Evolutionary conservation across 2,113 vertebrate species (phyloP).

Genomic region (Acrocephalus kingi): DNA sequence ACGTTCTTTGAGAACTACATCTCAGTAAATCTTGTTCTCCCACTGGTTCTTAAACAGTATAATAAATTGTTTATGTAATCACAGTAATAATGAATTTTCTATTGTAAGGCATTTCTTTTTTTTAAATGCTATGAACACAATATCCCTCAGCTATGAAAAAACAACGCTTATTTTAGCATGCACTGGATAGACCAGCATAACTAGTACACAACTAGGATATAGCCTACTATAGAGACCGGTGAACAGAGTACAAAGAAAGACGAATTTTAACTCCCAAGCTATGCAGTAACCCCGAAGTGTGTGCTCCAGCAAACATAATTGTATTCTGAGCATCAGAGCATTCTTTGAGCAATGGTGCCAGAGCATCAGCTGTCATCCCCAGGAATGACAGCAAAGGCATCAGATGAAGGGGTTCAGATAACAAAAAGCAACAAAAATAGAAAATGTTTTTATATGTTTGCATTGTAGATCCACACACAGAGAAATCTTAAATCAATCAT

Average conservation of each 20-base stretch:
- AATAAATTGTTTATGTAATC: not conserved
- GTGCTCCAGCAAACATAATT: not conserved
- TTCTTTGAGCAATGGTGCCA: not conserved
- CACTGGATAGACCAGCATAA: not conserved
- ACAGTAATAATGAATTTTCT: not conserved
- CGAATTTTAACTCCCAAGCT: not conserved
- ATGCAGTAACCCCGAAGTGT: not conserved
- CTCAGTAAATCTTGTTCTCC: not conserved
- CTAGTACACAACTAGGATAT: not conserved
- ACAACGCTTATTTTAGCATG: not conserved
- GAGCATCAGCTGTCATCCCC: not conserved
- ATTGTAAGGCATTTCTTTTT: not conserved
- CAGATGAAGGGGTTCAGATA: not conserved
- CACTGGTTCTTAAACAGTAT: not conserved
- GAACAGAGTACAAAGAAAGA: not conserved
- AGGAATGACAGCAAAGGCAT: not conserved
- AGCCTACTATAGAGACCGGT: not conserved
- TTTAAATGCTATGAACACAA: not conserved
- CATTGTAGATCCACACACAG: not conserved
- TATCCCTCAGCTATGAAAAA: not conserved
- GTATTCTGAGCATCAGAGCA: not conserved
- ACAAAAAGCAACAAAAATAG: not conserved
- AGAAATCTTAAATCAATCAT: not conserved
- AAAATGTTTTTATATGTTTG: not conserved
- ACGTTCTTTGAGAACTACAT: not conserved